A percentile compares a stretch with the other conserved stretches of the same genome.
These are phyloP conservation scores for Andinoacara biseriatus DNA, from an alignment of 2,113 vertebrate species.

Conservation along the genomic window DNA sequence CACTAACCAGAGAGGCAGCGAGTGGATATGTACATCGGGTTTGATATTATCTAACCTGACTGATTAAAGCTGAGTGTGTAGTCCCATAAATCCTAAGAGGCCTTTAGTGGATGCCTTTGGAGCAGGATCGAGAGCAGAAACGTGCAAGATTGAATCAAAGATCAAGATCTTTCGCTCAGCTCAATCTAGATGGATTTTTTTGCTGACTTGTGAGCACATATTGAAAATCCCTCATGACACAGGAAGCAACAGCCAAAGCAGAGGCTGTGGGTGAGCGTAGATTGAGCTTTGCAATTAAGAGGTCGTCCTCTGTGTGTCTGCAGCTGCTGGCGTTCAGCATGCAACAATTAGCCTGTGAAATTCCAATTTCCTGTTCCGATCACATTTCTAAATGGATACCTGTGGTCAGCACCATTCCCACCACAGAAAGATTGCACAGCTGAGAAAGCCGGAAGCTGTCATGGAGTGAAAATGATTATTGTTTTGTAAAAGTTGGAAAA, in stretches of 20 bases:
- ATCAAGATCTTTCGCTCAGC: background rate
- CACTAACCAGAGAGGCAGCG: too few species aligned
- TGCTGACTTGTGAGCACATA: too few species aligned
- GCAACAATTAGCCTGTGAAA: background rate
- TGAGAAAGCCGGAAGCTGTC: too few species aligned
- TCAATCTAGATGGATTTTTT: background rate
- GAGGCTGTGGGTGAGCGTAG: too few species aligned
- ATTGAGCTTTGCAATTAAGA: background rate
- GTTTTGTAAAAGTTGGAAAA: too few species aligned
- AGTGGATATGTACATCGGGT: too few species aligned
- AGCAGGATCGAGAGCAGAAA: background rate
- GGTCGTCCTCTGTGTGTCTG: background rate
- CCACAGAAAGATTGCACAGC: background rate
- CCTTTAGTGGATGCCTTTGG: background rate
- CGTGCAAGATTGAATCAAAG: background rate
- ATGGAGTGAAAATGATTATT: too few species aligned
- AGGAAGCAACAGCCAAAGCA: background rate
- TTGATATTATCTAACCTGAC: too few species aligned
- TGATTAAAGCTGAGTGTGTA: background rate
- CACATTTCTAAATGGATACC: background rate
- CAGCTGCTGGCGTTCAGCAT: background rate
- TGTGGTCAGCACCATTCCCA: background rate
- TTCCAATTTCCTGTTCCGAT: background rate
- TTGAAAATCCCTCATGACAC: background rate
- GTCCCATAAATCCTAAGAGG: background rate